Percentiles rank a stretch among this genome's conserved stretches.
These are phyloP conservation scores for Tretioscincus oriximinensis DNA, from an alignment of 2,113 vertebrate species.

Conservation along the genomic window DNA sequence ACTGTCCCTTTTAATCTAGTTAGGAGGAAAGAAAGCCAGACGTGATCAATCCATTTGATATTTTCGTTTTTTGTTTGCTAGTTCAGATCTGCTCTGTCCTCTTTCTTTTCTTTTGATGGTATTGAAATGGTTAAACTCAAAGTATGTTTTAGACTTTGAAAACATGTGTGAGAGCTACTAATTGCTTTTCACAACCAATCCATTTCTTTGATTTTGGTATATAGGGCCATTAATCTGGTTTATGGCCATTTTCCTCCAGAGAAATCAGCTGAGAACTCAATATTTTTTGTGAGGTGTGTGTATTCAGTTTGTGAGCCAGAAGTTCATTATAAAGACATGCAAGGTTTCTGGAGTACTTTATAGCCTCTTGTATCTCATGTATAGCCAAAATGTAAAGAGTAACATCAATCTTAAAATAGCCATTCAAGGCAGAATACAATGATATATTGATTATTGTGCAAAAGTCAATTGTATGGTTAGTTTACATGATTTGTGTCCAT, in stretches of 20 bases:
- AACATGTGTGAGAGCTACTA: conserved; percentile 17
- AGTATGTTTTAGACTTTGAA: background rate
- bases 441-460: background rate
- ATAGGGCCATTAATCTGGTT: conserved; percentile 33
- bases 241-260: conserved; percentile 11
- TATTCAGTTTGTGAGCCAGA: background rate
- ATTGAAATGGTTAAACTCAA: background rate
- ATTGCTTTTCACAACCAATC: conserved; percentile 21
- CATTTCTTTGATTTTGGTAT: conserved; percentile 18
- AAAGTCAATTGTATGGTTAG: background rate
- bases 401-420: background rate
- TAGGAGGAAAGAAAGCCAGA: too few species aligned
- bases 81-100: too few species aligned
- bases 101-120: background rate
- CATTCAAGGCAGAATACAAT: background rate
- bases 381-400: background rate
- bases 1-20: too few species aligned
- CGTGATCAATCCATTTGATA: too few species aligned
- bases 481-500: conserved; percentile 13
- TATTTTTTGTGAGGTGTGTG: conserved; percentile 16
- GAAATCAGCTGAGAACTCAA: conserved; percentile 9
- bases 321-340: background rate
- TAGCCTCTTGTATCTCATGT: background rate
- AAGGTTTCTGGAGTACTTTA: background rate
- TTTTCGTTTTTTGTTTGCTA: too few species aligned